These are phyloP conservation scores for Cyphomyrus discorhynchus DNA, from an alignment of 2,113 vertebrate species.

Conservation along the genomic window DNA sequence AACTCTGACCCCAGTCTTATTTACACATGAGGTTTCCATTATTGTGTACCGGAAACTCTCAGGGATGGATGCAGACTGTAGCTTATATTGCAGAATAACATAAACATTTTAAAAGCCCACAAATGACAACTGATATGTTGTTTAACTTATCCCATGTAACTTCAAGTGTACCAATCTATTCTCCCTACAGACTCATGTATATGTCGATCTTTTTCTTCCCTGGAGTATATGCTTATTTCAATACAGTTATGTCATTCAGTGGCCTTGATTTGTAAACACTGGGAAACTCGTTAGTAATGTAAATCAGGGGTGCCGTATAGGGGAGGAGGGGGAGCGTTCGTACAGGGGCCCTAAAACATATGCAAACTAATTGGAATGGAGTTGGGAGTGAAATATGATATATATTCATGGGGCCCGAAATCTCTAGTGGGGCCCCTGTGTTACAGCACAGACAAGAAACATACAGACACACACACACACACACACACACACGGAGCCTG, in stretches of 20 bases:
- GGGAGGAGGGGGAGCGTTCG: neutral
- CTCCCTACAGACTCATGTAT: neutral
- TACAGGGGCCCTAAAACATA: neutral
- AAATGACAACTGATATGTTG: slow-evolving; percentile 5
- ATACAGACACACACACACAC: neutral
- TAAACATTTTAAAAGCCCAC: neutral
- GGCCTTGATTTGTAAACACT: neutral
- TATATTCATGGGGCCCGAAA: neutral
- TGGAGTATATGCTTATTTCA: neutral
- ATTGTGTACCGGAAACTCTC: neutral
- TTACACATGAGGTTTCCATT: neutral
- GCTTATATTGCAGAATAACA: neutral
- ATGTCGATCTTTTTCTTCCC: neutral
- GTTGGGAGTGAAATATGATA: neutral
- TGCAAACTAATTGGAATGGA: neutral
- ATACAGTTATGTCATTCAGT: neutral
- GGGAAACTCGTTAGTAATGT: neutral
- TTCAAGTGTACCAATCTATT: neutral
- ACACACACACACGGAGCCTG: neutral
- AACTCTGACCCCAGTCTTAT: neutral
- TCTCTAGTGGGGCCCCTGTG: neutral
- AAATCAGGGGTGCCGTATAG: neutral
- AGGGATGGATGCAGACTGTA: neutral
- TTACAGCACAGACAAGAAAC: neutral
- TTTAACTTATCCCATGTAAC: neutral